Base-by-base conservation (phyloP, 2,888 invertebrate genomes). In the Netelia melanura region DNA sequence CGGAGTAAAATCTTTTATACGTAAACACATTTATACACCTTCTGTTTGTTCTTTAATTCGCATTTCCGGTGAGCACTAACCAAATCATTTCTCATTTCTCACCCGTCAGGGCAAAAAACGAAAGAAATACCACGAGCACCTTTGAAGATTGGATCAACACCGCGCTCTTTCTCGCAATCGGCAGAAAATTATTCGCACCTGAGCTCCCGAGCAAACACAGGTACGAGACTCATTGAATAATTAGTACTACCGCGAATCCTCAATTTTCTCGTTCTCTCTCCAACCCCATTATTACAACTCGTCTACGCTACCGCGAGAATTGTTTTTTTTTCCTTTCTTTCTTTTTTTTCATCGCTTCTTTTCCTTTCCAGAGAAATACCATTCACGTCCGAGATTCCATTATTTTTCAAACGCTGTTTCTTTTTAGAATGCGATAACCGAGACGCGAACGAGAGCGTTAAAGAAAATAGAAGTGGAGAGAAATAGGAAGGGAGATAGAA, bases 141-240 rank as follows among this genome's bases (percentile, higher is more conserved):
- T 82, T 83, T 77, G 78, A 72, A 78, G 83, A 83, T 83, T 61
- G 54, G 78, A 83, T 83, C 83, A 67, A 65, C 43, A 43, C 72
- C 71, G 82, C 77, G 1, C 30, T 71, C 58, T 77, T 81, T 82
- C 81, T 82, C 58, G 77, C 52, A 68, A 81, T 81, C 38, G 70
- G 71, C 56, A 77, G 65, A 82, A 71, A 77, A 71, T 72, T 58
- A 65, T 71, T 58, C 71, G 44, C 70, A 48, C 56, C 38, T 25
- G 30, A 56, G 38, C 38, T 38, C 38, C 23, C 58, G 21, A 58
- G 58, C 44, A 48, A 61, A 44, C 56, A 64, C 8, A n/a, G 30
- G 23, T 43, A 44, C 52, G 6, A n/a, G 48, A 61, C 54, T 30
- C 10, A 30, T 44, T 17, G 25, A 25, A 58, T 77, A 77, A 77